These are phyloP conservation scores for Gonocerus acuteangulatus DNA, from an alignment of 2,888 invertebrate genomes.

Conservation along the genomic window DNA sequence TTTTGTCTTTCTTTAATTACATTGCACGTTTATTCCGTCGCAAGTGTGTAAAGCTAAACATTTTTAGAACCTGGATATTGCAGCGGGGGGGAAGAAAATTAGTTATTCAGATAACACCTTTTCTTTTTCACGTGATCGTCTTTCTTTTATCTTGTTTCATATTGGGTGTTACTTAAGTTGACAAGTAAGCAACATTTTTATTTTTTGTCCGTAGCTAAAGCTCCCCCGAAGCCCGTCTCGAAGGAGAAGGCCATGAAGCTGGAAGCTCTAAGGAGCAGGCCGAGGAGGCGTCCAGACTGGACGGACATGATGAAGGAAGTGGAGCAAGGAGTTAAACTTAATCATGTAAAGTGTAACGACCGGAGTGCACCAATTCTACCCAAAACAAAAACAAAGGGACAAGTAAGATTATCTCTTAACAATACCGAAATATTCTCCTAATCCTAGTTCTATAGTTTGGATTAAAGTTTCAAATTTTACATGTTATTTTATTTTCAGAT, in stretches of 20 bases:
- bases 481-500: neutral
- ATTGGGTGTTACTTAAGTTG: too few species aligned
- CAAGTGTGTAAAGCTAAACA: too few species aligned
- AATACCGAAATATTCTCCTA: neutral
- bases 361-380: conserved; percentile 54
- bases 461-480: neutral
- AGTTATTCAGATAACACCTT: too few species aligned
- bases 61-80: too few species aligned
- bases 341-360: conserved; percentile 79
- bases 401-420: conserved; percentile 34
- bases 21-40: too few species aligned
- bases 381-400: conserved; percentile 41
- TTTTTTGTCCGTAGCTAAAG: conserved; percentile 43
- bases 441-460: neutral
- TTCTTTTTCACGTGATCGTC: too few species aligned
- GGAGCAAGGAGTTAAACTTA: conserved; percentile 68
- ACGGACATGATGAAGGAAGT: conserved; percentile 85
- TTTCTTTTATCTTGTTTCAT: too few species aligned
- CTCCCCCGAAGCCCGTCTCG: conserved; percentile 43
- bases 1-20: too few species aligned
- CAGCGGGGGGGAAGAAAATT: too few species aligned
- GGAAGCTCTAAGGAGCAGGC: conserved; percentile 64
- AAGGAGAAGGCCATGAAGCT: conserved; percentile 57
- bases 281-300: conserved; percentile 79
- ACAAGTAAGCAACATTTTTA: too few species aligned